Conservation (phyloP, 2,113 vertebrate genomes). For the Anseranas semipalmata region DNA sequence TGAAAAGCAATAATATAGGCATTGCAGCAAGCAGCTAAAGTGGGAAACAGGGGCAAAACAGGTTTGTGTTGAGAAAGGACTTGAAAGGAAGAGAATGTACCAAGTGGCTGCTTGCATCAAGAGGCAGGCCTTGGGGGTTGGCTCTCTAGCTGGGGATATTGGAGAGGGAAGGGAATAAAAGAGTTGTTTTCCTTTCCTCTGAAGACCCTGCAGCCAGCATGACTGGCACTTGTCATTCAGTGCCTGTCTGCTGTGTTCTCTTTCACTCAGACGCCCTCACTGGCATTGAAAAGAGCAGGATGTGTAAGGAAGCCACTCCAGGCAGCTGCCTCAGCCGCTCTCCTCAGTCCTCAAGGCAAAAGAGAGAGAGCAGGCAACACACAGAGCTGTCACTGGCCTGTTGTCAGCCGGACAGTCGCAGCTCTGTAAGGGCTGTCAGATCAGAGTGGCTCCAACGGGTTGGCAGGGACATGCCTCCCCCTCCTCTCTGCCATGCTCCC, state of each 20-base stretch:
- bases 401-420: neutral
- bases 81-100: constrained; percentile 12
- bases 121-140: neutral
- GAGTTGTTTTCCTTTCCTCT: constrained; percentile 9
- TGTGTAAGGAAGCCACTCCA: constrained; percentile 8
- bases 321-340: neutral
- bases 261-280: neutral
- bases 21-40: constrained; percentile 11
- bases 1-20: constrained; percentile 6
- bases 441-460: neutral
- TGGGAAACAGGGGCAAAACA: constrained; percentile 19
- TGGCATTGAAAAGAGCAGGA: constrained; percentile 19
- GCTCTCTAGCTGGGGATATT: neutral
- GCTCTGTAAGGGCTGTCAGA: constrained; percentile 24
- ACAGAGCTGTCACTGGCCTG: neutral
- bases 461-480: neutral
- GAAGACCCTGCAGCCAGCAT: neutral
- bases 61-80: neutral
- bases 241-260: neutral
- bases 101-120: neutral
- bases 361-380: neutral
- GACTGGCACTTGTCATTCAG: constrained; percentile 49
- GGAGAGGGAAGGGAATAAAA: neutral
- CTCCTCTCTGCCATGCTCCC: neutral
- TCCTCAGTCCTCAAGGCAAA: neutral